Percentiles rank a stretch among this genome's conserved stretches.
These are phyloP conservation scores for Kryphioiulus occultus DNA, from an alignment of 2,888 invertebrate species.

Conservation along the genomic window DNA sequence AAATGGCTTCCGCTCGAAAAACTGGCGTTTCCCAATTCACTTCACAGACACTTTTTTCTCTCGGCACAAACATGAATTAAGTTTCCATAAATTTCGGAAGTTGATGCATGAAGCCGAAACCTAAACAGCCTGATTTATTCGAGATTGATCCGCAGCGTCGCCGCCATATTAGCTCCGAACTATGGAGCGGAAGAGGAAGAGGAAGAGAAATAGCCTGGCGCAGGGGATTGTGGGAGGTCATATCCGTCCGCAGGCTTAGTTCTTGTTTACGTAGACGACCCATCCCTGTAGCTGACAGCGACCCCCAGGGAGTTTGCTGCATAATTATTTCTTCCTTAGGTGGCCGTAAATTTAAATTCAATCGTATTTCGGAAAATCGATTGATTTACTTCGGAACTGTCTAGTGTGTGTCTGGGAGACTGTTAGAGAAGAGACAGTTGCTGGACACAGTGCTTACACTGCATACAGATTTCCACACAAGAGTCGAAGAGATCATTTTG, in stretches of 20 bases:
- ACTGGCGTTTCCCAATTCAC: neutral
- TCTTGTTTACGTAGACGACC: neutral
- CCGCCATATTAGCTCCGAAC: neutral
- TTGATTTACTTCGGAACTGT: too few species aligned
- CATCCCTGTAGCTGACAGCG: neutral
- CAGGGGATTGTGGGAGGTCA: neutral
- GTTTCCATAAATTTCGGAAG: neutral
- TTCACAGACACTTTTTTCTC: neutral
- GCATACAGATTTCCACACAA: too few species aligned
- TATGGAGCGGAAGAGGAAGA: neutral
- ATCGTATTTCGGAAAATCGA: too few species aligned
- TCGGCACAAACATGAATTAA: neutral
- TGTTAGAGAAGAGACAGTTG: too few species aligned
- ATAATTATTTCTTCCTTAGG: too few species aligned
- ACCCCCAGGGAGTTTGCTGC: too few species aligned
- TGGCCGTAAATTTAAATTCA: too few species aligned
- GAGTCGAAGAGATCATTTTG: too few species aligned
- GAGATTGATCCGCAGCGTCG: neutral
- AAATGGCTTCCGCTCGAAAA: neutral
- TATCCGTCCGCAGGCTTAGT: neutral
- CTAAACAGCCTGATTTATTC: neutral
- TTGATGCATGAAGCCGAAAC: neutral
- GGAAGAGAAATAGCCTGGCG: conserved; percentile 14
- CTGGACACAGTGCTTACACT: too few species aligned
- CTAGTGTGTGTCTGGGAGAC: too few species aligned